Evolutionary conservation across 2,888 invertebrate genomes (phyloP).

Genomic region (Patella caerulea): DNA sequence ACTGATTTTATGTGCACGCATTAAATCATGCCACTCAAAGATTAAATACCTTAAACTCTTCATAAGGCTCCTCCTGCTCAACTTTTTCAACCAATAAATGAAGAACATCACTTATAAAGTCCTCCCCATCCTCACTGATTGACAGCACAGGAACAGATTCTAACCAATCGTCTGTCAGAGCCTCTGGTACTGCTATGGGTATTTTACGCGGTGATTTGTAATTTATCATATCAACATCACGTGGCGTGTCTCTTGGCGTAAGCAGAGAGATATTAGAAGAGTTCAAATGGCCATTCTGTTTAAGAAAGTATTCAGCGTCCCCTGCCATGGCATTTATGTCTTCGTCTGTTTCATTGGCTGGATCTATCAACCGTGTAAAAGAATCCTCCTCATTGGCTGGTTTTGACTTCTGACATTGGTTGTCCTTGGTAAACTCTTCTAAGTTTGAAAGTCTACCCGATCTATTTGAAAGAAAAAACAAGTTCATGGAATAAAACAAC

Average conservation of each 20-base stretch:
- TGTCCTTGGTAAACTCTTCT: not conserved
- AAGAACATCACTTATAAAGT: slow-evolving; percentile 41
- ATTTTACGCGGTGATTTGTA: slow-evolving; percentile 25
- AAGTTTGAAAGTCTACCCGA: not conserved
- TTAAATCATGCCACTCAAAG: not conserved
- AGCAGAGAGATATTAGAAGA: not conserved
- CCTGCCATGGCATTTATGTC: slow-evolving; percentile 48
- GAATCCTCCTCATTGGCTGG: slow-evolving; percentile 3
- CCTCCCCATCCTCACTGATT: slow-evolving; percentile 42
- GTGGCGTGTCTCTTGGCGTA: not conserved
- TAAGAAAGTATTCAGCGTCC: slow-evolving; percentile 45
- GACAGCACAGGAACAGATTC: slow-evolving; percentile 48
- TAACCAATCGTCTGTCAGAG: slow-evolving; percentile 51
- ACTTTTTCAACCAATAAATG: slow-evolving; percentile 46
- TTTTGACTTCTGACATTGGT: not conserved
- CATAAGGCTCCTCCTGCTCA: slow-evolving; percentile 56
- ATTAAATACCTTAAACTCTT: slow-evolving; percentile 61
- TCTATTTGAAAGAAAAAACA: no score
- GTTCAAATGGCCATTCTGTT: slow-evolving; percentile 5
- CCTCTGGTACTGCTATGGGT: slow-evolving; percentile 26
- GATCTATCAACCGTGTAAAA: slow-evolving; percentile 22
- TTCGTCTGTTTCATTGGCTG: slow-evolving; percentile 43
- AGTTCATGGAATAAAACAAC: no score
- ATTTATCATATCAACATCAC: not conserved
- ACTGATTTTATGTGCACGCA: no score